Percentiles rank a stretch among this genome's conserved stretches.
phyloP scores from a whole-genome alignment of 1,140 invertebrate genomes.

The Cataglyphis hispanica region DNA sequence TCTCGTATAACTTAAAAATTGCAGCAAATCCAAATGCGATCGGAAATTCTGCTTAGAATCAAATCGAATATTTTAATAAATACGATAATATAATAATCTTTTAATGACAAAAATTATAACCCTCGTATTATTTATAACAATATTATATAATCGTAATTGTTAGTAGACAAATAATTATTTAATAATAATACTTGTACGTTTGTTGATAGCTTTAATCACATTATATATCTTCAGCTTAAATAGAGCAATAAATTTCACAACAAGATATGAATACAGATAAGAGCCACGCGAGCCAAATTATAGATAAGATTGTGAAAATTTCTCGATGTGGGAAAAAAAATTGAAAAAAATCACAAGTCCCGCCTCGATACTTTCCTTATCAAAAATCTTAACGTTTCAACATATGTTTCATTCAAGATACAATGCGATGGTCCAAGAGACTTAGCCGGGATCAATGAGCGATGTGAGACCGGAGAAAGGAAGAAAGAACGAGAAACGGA shows the following conservation, averaged over 20 bases:
- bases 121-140: neutral
- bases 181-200: too few relatives aligned
- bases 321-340: neutral
- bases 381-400: constrained; percentile 4
- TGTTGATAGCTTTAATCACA: neutral
- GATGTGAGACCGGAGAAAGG: constrained; percentile 8
- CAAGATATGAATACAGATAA: too few relatives aligned
- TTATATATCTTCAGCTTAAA: neutral
- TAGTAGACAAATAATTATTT: too few relatives aligned
- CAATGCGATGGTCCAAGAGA: neutral
- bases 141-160: neutral
- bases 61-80: neutral
- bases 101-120: neutral
- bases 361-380: neutral
- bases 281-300: neutral
- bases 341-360: neutral
- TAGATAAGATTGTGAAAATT: neutral
- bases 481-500: constrained; percentile 30
- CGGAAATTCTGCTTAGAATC: neutral
- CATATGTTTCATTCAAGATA: neutral
- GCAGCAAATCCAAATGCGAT: neutral
- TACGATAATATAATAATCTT: neutral
- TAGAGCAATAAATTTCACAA: neutral
- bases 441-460: neutral
- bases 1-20: neutral